Evolutionary conservation across 2,888 invertebrate genomes (phyloP).

Genomic region (Parnassius smintheus): DNA sequence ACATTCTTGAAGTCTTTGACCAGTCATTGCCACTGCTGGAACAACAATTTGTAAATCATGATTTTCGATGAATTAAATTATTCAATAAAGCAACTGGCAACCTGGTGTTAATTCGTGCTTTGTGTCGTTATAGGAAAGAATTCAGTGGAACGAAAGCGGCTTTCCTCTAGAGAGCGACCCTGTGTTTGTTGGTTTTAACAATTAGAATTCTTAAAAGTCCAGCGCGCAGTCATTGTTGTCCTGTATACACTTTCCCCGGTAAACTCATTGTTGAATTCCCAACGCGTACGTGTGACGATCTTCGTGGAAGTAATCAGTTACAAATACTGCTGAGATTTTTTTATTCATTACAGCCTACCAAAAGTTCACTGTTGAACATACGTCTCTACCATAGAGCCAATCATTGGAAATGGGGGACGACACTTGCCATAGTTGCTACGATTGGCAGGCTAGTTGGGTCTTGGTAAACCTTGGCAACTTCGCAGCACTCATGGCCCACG

Average conservation of each 20-base stretch:
- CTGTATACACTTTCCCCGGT: constrained; percentile 9
- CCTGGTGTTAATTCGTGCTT: not conserved
- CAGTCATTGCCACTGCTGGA: too few species aligned
- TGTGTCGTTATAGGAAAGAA: constrained; percentile 5
- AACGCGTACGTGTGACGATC: not conserved
- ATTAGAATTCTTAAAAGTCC: constrained; percentile 33
- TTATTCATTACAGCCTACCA: too few species aligned
- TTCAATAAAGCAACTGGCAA: not conserved
- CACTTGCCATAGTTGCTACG: too few species aligned
- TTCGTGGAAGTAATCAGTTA: not conserved
- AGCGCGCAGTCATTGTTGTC: constrained; percentile 20
- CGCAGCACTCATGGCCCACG: too few species aligned
- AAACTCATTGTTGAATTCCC: constrained; percentile 9
- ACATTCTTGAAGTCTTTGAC: too few species aligned
- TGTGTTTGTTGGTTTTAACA: constrained; percentile 36
- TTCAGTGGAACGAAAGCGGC: constrained; percentile 38
- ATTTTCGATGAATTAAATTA: too few species aligned
- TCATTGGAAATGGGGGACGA: too few species aligned
- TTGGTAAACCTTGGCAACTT: too few species aligned
- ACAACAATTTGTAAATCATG: too few species aligned
- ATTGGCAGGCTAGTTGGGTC: too few species aligned
- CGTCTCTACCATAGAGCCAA: too few species aligned
- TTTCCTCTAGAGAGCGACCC: constrained; percentile 38
- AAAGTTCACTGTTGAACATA: too few species aligned
- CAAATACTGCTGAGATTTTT: not conserved